Base-by-base conservation (phyloP, 2,797 vertebrate genomes). In the Muscicapa striata region DNA sequence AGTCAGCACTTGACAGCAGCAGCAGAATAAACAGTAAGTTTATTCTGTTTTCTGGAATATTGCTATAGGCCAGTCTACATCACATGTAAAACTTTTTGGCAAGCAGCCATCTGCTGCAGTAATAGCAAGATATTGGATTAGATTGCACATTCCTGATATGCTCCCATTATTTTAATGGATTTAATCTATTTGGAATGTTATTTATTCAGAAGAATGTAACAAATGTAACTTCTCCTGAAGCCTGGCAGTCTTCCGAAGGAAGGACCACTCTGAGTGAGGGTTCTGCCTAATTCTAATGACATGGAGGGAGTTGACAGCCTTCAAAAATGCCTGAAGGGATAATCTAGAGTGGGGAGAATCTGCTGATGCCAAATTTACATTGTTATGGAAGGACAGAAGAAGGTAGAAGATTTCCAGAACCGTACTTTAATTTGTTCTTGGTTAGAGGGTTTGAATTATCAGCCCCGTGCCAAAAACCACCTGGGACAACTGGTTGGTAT, bases 91-190 rank as follows among this genome's bases (percentile, higher is more conserved):
- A 59, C 62, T 93, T 74, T 74, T 88, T 82, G 96, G 96, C 95
- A 90, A 75, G 79, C 85, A 89, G 86, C 93, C 87, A 93, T 79
- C 79, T 85, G 86, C 84, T 91, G 79, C 54, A 3, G 89, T 76
- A 91, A 84, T 74, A 89, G 93, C 91, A 90, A 96, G 2, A 27
- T 80, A 87, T 94, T 96, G 80, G 63, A 94, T 97, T 97, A 95
- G 76, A 84, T 68, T 83, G 86, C 79, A 83, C 86, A 83, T 89
- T 94, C 81, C 48, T 94, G 74, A 80, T 90, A 62, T 16, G 48
- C 70, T 96, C 90, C 94, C 95, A 96, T 96, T 97, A 97, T 93
- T 95, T 92, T 96, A 96, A 97, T 97, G 92, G 84, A 38, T 91
- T 93, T 88, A 90, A 91, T 95, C 88, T 95, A 93, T 92, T 96